Evolutionary conservation across 2,888 invertebrate genomes (phyloP).

Genomic region (Carabus problematicus): DNA sequence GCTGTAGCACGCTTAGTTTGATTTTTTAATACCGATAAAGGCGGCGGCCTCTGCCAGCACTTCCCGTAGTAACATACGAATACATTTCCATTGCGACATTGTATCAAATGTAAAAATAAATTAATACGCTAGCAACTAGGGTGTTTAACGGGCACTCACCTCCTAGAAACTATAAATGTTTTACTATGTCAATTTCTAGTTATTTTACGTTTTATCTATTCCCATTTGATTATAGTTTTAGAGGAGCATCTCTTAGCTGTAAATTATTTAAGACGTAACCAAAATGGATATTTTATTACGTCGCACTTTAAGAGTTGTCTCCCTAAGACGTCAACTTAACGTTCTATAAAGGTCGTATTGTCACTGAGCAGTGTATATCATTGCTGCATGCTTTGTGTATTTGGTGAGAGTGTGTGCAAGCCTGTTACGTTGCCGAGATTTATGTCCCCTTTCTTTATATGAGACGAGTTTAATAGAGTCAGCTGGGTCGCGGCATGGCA

Average conservation of each 20-base stretch:
- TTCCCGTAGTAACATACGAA: conserved; percentile 8
- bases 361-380: neutral
- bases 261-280: conserved; percentile 10
- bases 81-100: conserved; percentile 2
- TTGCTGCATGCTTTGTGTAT: no score
- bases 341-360: neutral
- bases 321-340: neutral
- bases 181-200: conserved; percentile 17
- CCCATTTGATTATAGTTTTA: conserved; percentile 1
- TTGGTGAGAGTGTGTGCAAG: neutral
- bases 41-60: neutral
- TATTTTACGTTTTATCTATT: conserved; percentile 6
- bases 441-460: conserved; percentile 26
- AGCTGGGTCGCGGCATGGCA: neutral
- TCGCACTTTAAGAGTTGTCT: neutral
- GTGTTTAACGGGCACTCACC: no score
- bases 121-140: no score
- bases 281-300: conserved; percentile 17
- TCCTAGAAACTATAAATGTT: neutral
- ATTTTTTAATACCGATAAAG: conserved; percentile 19
- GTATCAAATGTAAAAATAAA: conserved; percentile 22
- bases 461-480: conserved; percentile 35
- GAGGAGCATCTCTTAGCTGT: neutral
- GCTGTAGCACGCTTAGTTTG: neutral
- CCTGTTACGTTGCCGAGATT: conserved; percentile 14